Base-by-base conservation (phyloP, 2,113 vertebrate species). In the Grantiella picta region DNA sequence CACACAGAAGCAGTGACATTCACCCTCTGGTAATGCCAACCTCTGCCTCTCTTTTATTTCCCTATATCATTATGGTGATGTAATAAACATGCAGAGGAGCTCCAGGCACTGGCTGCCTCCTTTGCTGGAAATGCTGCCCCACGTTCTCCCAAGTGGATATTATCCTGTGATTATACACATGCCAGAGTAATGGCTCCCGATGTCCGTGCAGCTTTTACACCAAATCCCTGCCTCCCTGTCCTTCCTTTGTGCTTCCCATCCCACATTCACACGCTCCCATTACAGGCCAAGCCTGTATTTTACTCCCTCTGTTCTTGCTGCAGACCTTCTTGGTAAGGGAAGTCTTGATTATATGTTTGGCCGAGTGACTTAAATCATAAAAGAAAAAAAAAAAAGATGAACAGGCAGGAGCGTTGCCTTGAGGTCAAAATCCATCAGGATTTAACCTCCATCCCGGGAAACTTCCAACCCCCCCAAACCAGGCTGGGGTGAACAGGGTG, bases 401-500 rank as follows among this genome's bases (percentile, higher is more conserved):
- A 79, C 35, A 42, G 1, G n/a, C 59, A 76, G 18, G 27, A 95
- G 54, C 9, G 0, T 88, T 90, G 49, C 81, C 60, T 91, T 90
- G 82, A 91, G 86, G 86, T 94, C 82, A 91, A 80, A 92, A 88
- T 66, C 38, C 12, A 1, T 50, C 73, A 86, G 25, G 68, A 68
- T n/a, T 42, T 77, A 73, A 82, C 80, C 92, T 98, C 96, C 95
- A 95, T 66, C 87, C 2, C 10, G 79, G 97, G 92, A 98, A 98
- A 95, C 92, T 92, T 92, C 95, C 96, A 96, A 69, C 66, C 69
- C 73, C 91, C 89, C 95, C 38, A 54, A 79, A 52, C 71, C 61
- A 80, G 44, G 50, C 53, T 18, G 47, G 38, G 35, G 47, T 84
- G 69, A 91, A 31, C 45, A 57, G 73, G 72, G 60, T 49, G 45